Percentiles rank a stretch among this genome's conserved stretches.
Evolutionary conservation across 1,140 invertebrate species (phyloP).

Genomic region (Philaenus spumarius): DNA sequence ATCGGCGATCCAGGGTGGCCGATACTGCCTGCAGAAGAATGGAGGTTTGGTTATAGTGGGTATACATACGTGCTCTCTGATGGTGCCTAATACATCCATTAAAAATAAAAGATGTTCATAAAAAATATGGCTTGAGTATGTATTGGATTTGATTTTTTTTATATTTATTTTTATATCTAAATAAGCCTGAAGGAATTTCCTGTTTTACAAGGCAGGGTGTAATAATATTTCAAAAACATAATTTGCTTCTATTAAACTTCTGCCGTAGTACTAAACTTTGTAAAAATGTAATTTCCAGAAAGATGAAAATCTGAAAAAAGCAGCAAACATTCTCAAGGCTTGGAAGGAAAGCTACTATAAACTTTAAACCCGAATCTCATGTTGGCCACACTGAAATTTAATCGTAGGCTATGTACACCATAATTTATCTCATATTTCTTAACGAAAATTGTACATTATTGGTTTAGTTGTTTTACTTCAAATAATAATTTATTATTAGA

Average conservation of each 20-base stretch:
- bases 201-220: constrained; percentile 5
- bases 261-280: background rate
- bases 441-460: no score
- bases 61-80: no score
- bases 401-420: no score
- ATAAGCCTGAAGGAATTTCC: background rate
- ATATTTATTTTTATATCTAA: background rate
- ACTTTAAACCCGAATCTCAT: no score
- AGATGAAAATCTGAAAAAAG: constrained; percentile 66
- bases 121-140: background rate
- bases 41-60: no score
- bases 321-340: constrained; percentile 52
- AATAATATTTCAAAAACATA: background rate
- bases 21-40: no score
- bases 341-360: constrained; percentile 37
- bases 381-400: no score
- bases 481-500: no score
- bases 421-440: no score
- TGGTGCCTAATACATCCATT: no score
- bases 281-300: constrained; percentile 44
- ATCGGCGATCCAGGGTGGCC: no score
- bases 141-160: background rate
- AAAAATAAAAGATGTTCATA: background rate
- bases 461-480: no score
- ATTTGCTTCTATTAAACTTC: background rate